Evolutionary conservation across 2,797 vertebrate genomes (phyloP).

Genomic region (Dendrocincla tyrannina): DNA sequence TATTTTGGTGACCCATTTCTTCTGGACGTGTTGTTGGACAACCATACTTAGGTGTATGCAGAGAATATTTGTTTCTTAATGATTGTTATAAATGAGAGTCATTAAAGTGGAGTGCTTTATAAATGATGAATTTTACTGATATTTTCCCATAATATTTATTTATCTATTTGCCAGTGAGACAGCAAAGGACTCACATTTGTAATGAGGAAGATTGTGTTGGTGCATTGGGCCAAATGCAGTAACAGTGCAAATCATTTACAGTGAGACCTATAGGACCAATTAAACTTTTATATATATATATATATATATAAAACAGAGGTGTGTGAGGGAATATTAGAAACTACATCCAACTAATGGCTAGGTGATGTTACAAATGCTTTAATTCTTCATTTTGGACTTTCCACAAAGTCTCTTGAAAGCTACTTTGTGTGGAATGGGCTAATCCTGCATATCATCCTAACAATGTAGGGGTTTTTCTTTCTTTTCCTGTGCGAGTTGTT

Average conservation of each 20-base stretch:
- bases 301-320: no score
- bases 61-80: not conserved
- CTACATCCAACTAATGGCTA: not conserved
- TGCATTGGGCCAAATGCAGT: not conserved
- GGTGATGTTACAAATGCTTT: not conserved
- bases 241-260: not conserved
- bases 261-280: not conserved
- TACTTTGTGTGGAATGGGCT: not conserved
- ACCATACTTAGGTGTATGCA: not conserved
- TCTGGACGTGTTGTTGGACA: not conserved
- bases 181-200: not conserved
- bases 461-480: not conserved
- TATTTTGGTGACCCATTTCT: not conserved
- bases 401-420: not conserved
- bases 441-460: not conserved
- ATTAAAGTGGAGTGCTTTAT: not conserved
- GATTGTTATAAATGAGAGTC: not conserved
- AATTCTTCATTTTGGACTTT: not conserved
- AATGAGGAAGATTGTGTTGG: not conserved
- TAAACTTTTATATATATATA: not conserved
- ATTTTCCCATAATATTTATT: not conserved
- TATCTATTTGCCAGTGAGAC: no score
- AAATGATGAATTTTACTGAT: not conserved
- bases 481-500: not conserved
- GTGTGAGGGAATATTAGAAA: not conserved